These are phyloP conservation scores for Euspilapteryx auroguttella DNA, from an alignment of 2,888 invertebrate genomes.

Conservation along the genomic window DNA sequence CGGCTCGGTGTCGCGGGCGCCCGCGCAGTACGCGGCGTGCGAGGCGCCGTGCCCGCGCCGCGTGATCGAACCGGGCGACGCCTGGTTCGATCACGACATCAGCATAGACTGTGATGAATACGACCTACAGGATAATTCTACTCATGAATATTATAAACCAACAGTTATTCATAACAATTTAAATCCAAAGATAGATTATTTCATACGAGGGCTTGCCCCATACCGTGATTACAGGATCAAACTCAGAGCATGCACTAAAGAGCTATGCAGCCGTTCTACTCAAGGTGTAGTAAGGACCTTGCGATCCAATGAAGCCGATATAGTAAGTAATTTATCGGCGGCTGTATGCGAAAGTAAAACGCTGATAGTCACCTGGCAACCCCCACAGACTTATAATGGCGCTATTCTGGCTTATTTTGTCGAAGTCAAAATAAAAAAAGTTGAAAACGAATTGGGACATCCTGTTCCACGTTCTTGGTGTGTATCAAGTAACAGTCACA, in stretches of 20 bases:
- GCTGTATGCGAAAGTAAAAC: conserved; percentile 16
- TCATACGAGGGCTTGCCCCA: too few species aligned
- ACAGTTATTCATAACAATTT: too few species aligned
- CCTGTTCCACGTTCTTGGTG: conserved; percentile 27
- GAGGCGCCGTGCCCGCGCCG: too few species aligned
- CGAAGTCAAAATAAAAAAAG: conserved; percentile 24
- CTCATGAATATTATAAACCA: too few species aligned
- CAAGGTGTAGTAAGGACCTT: conserved; percentile 30
- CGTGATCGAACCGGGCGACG: too few species aligned
- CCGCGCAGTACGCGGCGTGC: too few species aligned
- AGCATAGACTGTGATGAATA: too few species aligned
- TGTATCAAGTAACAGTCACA: conserved; percentile 8
- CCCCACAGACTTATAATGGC: conserved; percentile 32
- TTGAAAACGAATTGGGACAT: conserved; percentile 13
- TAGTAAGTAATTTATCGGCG: conserved; percentile 16
- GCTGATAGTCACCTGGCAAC: conserved; percentile 27
- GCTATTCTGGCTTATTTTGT: conserved; percentile 33
- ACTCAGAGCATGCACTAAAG: conserved; percentile 27
- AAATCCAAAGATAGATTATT: conserved; percentile 12
- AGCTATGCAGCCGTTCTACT: conserved; percentile 28
- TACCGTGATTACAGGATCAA: conserved; percentile 41
- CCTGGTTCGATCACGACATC: too few species aligned
- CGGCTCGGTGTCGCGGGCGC: too few species aligned
- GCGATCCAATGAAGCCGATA: conserved; percentile 21
- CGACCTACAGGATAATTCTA: too few species aligned